A percentile compares a stretch with the other conserved stretches of the same genome.
Conservation (phyloP, 2,888 invertebrate genomes). For the Rotaria sp. region DNA sequence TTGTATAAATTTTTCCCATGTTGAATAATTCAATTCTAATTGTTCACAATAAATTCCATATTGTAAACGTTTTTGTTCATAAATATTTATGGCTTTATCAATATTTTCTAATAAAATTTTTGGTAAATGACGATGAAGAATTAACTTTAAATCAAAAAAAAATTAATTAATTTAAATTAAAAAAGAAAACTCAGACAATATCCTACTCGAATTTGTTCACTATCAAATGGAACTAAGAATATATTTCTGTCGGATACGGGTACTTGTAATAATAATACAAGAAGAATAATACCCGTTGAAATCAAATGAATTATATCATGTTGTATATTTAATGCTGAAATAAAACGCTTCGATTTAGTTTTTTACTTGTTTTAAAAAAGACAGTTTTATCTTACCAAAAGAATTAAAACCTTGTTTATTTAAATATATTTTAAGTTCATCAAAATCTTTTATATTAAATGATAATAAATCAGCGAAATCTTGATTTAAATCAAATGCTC, state of each 20-base stretch:
- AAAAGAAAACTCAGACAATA: neutral
- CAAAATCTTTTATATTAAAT: neutral
- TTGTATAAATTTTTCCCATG: neutral
- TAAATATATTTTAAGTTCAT: neutral
- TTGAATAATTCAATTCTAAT: neutral
- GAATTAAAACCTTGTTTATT: neutral
- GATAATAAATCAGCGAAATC: neutral
- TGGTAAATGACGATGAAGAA: neutral
- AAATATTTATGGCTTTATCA: neutral
- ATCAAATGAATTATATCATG: neutral
- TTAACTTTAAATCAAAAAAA: neutral
- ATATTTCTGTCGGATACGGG: neutral
- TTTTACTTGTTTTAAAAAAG: too few species aligned
- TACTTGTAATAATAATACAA: neutral
- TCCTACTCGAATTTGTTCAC: neutral
- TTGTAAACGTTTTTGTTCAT: neutral
- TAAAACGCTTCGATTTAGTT: neutral
- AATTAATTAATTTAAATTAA: too few species aligned
- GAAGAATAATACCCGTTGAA: neutral
- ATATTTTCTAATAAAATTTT: neutral
- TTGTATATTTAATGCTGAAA: neutral
- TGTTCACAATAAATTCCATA: neutral
- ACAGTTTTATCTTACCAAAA: slow-evolving; percentile 30
- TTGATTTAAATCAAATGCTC: neutral
- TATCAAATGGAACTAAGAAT: neutral